A percentile compares a stretch with the other conserved stretches of the same genome.
Conservation (phyloP, 2,888 invertebrate genomes). For the Platycheirus albimanus region DNA sequence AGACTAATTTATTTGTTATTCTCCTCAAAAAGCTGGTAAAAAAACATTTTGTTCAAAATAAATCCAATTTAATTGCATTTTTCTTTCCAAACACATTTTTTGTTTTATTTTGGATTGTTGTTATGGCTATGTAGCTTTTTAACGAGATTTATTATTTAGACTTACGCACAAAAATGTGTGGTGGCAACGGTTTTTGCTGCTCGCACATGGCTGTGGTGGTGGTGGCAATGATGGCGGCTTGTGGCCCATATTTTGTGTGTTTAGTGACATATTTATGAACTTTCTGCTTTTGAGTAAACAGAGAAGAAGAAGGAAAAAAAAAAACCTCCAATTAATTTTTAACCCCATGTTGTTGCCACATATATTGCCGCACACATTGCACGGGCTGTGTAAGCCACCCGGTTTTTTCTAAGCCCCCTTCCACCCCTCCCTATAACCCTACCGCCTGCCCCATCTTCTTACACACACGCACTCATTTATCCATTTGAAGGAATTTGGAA, state of each 20-base stretch:
- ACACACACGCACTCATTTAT: slow-evolving; percentile 42
- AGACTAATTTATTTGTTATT: slow-evolving; percentile 24
- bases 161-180: slow-evolving; percentile 1
- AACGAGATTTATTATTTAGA: slow-evolving; percentile 26
- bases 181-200: neutral
- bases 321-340: slow-evolving; percentile 61
- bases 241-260: slow-evolving; percentile 50
- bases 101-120: neutral
- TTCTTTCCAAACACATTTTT: neutral
- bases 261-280: slow-evolving; percentile 71
- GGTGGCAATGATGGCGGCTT: neutral
- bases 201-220: neutral
- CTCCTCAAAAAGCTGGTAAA: neutral
- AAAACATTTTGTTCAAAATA: slow-evolving; percentile 3
- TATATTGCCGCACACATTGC: slow-evolving; percentile 57
- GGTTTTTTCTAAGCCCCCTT: neutral
- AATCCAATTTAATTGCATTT: slow-evolving; percentile 18
- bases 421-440: neutral
- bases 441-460: neutral
- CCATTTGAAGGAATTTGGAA: slow-evolving; percentile 50
- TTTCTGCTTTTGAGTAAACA: slow-evolving; percentile 55
- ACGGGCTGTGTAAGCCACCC: slow-evolving; percentile 25
- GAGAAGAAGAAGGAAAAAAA: slow-evolving; percentile 47
- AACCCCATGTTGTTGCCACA: slow-evolving; percentile 62
- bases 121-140: neutral